Base-by-base conservation (phyloP, 2,113 vertebrate species). In the Notarius quadriscutis region DNA sequence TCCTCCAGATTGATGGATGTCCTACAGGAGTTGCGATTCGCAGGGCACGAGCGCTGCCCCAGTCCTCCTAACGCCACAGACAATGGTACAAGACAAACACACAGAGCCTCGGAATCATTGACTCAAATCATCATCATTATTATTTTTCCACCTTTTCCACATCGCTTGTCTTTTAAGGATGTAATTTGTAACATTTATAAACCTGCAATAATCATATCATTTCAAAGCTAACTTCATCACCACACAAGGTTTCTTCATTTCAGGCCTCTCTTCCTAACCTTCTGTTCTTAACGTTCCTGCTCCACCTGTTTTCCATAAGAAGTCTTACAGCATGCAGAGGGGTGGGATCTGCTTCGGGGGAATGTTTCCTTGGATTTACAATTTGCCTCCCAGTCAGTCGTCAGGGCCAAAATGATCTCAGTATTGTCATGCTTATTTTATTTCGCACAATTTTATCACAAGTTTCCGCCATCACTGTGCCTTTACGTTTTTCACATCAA, bases 1-100 rank as follows among this genome's bases (percentile, higher is more conserved):
- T 74, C 60, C 75, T 78, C 77, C 81, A 87, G 75, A 87, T 75
- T 90, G 87, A 91, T 91, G 91, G 91, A 91, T 84, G 89, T 89
- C 86, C 83, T 90, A 79, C 89, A 89, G 87, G 87, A 90, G 62
- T 77, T 85, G 30, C 86, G 62, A 62, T 88, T 87, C 62, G 41
- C 90, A 87, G 89, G 78, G 81, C 85, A 75, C 51, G 90, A 86
- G 67, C 81, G 17, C 53, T 86, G 86, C 85, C 84, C 89, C 85
- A 87, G 87, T 85, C 87, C 87, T 69, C 74, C 87, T 57, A 62
- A 88, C 71, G 8, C 75, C 20, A 30, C 20, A 77, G 84, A 86
- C 63, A 85, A 87, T 82, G 89, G 90, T 90, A 88, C n/a, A 11
- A 60, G 5, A 81, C 57, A 62, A 57, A 30, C 55, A 57, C 53